Percentiles rank a stretch among this genome's conserved stretches.
Conservation (phyloP, 2,888 invertebrate species). For the Mongoloraphidia duomilia region DNA sequence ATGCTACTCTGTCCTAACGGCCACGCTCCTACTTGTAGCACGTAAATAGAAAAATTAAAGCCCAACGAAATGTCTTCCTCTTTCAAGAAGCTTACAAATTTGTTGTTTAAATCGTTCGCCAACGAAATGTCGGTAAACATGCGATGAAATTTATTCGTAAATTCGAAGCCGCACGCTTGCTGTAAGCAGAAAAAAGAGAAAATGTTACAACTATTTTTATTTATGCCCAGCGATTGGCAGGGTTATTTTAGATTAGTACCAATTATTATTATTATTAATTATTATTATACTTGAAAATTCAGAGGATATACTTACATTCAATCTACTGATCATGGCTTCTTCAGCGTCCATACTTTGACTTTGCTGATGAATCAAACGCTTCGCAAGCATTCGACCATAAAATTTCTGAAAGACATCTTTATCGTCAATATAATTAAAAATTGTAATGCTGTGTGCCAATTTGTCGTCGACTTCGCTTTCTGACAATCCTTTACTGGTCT, state of each 20-base stretch:
- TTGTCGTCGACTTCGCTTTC: constrained; percentile 75
- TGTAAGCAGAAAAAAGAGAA: constrained; percentile 15
- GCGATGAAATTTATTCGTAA: constrained; percentile 94
- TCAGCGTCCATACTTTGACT: constrained; percentile 96
- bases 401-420: constrained; percentile 99
- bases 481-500: constrained; percentile 63
- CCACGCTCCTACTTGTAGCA: constrained; percentile 89
- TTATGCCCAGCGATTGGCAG: background rate
- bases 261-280: too few species aligned
- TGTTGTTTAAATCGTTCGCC: constrained; percentile 77
- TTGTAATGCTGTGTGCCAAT: constrained; percentile 77
- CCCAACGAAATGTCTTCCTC: constrained; percentile 51
- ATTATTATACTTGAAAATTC: background rate
- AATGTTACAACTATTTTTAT: too few species aligned
- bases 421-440: constrained; percentile 97
- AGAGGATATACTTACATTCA: constrained; percentile 54
- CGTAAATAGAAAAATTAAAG: constrained; percentile 45
- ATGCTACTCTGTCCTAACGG: constrained; percentile 70
- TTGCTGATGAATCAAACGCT: constrained; percentile 84
- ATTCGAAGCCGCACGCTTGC: constrained; percentile 97
- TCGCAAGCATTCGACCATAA: constrained; percentile 85
- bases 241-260: too few species aligned
- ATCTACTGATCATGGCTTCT: constrained; percentile 92
- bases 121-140: constrained; percentile 98
- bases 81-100: constrained; percentile 60